Base-by-base conservation (phyloP, 2,888 invertebrate genomes). In the Crematogaster levior region DNA sequence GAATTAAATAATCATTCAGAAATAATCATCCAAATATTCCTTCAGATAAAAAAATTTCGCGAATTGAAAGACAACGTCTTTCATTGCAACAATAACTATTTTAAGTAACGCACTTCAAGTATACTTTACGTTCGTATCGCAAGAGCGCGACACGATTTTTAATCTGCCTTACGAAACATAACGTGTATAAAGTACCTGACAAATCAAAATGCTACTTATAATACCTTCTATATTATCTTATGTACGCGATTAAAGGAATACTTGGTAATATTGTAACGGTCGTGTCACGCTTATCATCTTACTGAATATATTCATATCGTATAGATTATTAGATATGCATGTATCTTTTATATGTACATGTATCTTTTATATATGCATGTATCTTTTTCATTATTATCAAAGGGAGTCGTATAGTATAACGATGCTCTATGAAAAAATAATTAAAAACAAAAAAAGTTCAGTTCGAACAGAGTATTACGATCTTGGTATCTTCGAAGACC, bases 141-240 rank as follows among this genome's bases (percentile, higher is more conserved):
- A 85, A 83, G 74, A 63, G 68, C 9, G 21, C 63, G 81, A 83
- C 83, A 86, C 81, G 61, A 80, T 84, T 81, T 81, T 89, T 18
- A 43, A 87, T 89, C 91, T 90, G 91, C 91, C 89, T 93, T 91
- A 83, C 90, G 12, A 58, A 27, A 92, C 90, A 93, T 92, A 92
- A 93, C 93, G 93, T 94, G 92, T 94, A 93, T 93, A 94, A 94
- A 93, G 94, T 94, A 94, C 94, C 94, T 94, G 94, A 94, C 86
- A 87, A 89, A 89, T 89, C 89, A 89, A 89, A 89, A 89, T 65
- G 85, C 84, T 84, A 86, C 85, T 84, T 89, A 89, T 82, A 73
- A 40, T 72, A 27, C 12, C 34, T 63, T 56, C 24, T 56, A 74
- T n/a, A 37, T 79, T 81, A 77, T 48, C 24, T 58, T 75, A 75